These are phyloP conservation scores for Drosophila recens DNA, from an alignment of 2,888 invertebrate species.

Conservation along the genomic window DNA sequence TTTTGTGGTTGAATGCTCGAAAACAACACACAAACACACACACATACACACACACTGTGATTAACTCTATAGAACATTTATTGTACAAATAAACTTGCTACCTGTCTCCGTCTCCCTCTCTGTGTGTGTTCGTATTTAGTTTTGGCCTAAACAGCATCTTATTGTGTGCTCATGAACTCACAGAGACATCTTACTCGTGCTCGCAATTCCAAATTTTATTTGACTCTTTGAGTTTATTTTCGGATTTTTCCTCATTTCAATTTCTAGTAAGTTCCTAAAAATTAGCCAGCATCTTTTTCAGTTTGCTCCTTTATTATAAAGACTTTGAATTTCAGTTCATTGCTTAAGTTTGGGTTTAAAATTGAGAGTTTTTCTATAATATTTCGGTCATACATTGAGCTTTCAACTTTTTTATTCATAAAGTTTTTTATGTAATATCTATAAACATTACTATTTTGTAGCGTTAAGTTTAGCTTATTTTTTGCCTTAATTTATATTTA, in stretches of 20 bases:
- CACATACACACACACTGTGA: constrained; percentile 46
- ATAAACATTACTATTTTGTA: too few species aligned
- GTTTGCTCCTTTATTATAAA: too few species aligned
- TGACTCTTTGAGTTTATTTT: neutral
- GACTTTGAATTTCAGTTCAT: neutral
- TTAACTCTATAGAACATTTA: constrained; percentile 58
- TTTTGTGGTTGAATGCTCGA: constrained; percentile 65
- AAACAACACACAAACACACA: constrained; percentile 14
- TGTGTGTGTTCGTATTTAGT: constrained; percentile 11
- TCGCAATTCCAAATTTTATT: neutral
- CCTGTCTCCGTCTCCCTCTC: constrained; percentile 12
- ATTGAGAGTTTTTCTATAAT: neutral
- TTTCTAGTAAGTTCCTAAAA: neutral
- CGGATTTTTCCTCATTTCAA: neutral
- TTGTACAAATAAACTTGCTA: constrained; percentile 46
- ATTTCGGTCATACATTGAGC: too few species aligned
- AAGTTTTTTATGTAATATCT: too few species aligned
- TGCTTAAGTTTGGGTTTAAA: too few species aligned
- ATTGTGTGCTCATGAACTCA: constrained; percentile 6
- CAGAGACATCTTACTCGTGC: constrained; percentile 18
- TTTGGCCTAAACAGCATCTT: constrained; percentile 5
- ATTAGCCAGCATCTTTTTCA: neutral
- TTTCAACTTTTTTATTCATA: too few species aligned
- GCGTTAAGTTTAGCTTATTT: too few species aligned
- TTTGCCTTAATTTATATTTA: too few species aligned